phyloP scores from a whole-genome alignment of 2,888 invertebrate species.

The Lasioglossum zephyrum region DNA sequence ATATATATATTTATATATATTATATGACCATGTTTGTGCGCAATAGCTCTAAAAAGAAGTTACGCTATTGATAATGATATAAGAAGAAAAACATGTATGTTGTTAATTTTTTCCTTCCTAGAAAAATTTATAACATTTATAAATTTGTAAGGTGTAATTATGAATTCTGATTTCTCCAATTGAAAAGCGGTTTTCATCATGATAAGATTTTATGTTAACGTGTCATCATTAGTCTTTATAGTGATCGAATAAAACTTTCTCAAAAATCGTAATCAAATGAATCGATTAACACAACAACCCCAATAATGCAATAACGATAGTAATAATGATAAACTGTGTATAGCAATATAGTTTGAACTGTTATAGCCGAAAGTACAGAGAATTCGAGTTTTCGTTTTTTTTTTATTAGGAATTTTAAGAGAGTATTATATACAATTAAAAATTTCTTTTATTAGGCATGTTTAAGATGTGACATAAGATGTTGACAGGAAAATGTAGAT shows the following conservation, averaged over 20 bases:
- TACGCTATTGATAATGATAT: constrained; percentile 67
- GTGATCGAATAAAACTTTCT: constrained; percentile 80
- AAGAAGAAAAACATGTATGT: constrained; percentile 75
- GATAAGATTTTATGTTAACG: constrained; percentile 80
- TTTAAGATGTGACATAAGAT: constrained; percentile 82
- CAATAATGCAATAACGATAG: not conserved
- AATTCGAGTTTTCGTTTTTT: not conserved
- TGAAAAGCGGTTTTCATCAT: constrained; percentile 73
- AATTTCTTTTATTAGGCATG: constrained; percentile 82
- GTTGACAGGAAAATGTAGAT: constrained; percentile 76
- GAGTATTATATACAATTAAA: constrained; percentile 77
- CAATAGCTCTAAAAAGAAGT: constrained; percentile 73
- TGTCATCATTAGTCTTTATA: constrained; percentile 82
- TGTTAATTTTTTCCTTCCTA: constrained; percentile 80
- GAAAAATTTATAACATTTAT: constrained; percentile 82
- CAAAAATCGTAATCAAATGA: constrained; percentile 68
- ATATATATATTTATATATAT: constrained; percentile 24
- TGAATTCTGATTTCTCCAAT: constrained; percentile 77
- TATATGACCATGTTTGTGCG: constrained; percentile 67
- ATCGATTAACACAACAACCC: constrained; percentile 22
- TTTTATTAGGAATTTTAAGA: constrained; percentile 53
- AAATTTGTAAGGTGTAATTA: constrained; percentile 84
- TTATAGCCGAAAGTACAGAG: not conserved
- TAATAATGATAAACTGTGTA: not conserved
- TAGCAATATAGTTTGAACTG: not conserved